phyloP scores from a whole-genome alignment of 2,113 vertebrate species.

The Oncorhynchus kisutch region DNA sequence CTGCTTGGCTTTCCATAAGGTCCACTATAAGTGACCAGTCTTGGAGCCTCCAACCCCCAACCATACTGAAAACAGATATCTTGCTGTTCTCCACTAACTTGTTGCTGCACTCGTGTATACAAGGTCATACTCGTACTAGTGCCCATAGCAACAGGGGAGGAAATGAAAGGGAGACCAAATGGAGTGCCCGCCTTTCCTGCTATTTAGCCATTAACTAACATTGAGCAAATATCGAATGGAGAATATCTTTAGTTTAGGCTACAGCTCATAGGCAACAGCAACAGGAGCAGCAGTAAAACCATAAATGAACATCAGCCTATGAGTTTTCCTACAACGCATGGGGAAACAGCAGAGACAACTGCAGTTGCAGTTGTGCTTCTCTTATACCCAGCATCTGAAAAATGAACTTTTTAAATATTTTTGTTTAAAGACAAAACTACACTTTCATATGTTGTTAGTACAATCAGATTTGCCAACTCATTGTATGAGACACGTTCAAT shows the following conservation, averaged over 20 bases:
- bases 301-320: not conserved
- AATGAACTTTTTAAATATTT: not conserved
- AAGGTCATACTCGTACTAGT: not conserved
- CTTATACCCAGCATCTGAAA: not conserved
- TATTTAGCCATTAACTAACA: slow-evolving; percentile 22
- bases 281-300: not conserved
- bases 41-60: not conserved
- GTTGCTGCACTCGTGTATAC: not conserved
- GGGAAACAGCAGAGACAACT: not conserved
- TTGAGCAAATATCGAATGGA: slow-evolving; percentile 5
- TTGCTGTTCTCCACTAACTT: too few relatives aligned
- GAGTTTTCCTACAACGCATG: not conserved
- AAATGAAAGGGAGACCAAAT: slow-evolving; percentile 39
- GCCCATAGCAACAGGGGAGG: slow-evolving; percentile 36
- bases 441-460: too few relatives aligned
- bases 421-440: not conserved
- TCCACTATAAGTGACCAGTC: not conserved
- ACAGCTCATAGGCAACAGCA: too few relatives aligned
- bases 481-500: too few relatives aligned
- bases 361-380: not conserved
- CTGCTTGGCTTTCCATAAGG: too few relatives aligned
- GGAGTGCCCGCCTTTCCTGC: slow-evolving; percentile 55
- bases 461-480: too few relatives aligned
- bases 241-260: not conserved
- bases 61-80: too few relatives aligned